phyloP scores from a whole-genome alignment of 53 echinoderm and acorn worm genomes.

The Mesocentrotus franciscanus region DNA sequence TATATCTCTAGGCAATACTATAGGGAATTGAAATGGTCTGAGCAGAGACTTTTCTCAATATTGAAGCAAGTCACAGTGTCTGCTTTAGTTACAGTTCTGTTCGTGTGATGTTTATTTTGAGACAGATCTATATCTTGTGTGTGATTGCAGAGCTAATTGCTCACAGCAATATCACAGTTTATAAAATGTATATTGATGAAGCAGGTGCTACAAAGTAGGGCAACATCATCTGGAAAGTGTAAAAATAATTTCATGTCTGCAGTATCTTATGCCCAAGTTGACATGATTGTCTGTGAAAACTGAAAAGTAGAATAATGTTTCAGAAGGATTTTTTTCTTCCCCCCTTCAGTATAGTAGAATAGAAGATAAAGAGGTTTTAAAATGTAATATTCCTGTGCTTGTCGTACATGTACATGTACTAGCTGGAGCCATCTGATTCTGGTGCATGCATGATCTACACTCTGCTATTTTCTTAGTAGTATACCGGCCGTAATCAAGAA shows the following conservation, averaged over 20 bases:
- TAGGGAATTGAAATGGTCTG: background rate
- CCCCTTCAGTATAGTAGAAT: background rate
- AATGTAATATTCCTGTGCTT: too few species aligned
- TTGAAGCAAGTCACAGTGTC: background rate
- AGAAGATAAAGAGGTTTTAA: too few species aligned
- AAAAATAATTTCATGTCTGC: background rate
- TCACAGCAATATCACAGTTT: background rate
- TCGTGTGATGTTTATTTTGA: background rate
- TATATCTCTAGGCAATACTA: background rate
- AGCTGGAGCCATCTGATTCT: too few species aligned
- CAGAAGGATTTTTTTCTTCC: too few species aligned
- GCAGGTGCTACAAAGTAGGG: background rate
- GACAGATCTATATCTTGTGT: background rate
- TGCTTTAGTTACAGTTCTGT: background rate
- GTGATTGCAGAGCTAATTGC: conserved; percentile 7
- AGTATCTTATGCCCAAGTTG: background rate
- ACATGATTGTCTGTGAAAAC: background rate
- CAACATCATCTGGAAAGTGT: background rate
- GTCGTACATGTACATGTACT: too few species aligned
- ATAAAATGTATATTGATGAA: background rate
- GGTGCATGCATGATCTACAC: too few species aligned
- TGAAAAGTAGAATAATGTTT: background rate
- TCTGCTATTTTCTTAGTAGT: too few species aligned
- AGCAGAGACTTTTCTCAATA: background rate
- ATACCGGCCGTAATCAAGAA: too few species aligned